Base-by-base conservation (phyloP, 2,888 invertebrate species). In the Liposcelis brunnea region DNA sequence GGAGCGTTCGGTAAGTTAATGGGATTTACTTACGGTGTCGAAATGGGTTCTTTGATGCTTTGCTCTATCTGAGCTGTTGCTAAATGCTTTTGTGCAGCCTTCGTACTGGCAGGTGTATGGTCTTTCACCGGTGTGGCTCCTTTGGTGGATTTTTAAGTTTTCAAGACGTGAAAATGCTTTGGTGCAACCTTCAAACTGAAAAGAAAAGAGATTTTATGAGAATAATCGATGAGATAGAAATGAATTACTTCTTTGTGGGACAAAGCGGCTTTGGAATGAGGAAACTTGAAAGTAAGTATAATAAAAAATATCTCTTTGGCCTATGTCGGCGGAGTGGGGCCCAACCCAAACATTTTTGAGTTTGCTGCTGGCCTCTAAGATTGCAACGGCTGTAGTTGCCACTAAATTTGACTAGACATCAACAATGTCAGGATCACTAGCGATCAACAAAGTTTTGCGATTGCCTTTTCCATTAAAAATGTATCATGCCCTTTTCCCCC, bases 1-100 rank as follows among this genome's bases (percentile, higher is more conserved):
- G 18, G 14, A 16, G 35, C 10, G 15, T 6, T 16, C 4, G 10
- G 16, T 14, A 35, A 16, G 35, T 10, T 15, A 6, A 7, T 35
- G 26, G 37, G 8, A 31, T 44, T 35, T 46, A 73, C 80, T 76
- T 70, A 97, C 95, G 61, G 93, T 90, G 65, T 95, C 94, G 54
- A 93, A 91, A 66, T 98, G 98, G 1, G 97, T 98, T 55, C 97
- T 70, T 67, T 97, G 95, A 66, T 98, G 98, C 64, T 98, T 98
- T 6, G 97, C 97, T 44, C 97, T 70, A 61, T 98, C 98, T 1
- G 94, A 95, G 50, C 95, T 95, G 65, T 98, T 98, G 58, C 93
- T 94, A 68, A 98, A 98, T 2, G 95, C 91, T 63, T 98, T 97
- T 40, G 79, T 69, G 62, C 97, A 98, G 45, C 85, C 84, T 1